Conservation (phyloP, 2,113 vertebrate genomes). For the Leiothrix lutea region DNA sequence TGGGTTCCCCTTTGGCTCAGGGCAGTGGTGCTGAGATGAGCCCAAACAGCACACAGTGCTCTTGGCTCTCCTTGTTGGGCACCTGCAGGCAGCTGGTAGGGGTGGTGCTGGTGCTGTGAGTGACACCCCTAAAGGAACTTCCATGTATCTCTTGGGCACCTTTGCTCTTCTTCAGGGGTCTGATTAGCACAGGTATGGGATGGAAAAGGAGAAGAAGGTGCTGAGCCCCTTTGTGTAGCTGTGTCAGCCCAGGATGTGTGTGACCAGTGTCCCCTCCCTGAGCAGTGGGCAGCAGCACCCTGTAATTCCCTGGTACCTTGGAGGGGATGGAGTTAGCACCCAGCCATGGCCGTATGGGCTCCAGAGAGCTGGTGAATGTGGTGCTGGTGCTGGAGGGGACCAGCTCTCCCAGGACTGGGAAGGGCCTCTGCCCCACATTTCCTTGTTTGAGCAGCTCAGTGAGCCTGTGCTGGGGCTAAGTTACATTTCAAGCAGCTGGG, state of each 20-base stretch:
- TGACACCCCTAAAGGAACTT: background rate
- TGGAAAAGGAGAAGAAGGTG: background rate
- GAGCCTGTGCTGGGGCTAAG: background rate
- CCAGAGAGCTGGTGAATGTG: background rate
- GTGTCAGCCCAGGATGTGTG: background rate
- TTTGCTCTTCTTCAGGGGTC: background rate
- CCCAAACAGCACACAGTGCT: background rate
- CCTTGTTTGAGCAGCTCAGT: background rate
- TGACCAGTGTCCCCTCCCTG: background rate
- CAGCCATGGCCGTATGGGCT: background rate
- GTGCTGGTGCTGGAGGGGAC: background rate
- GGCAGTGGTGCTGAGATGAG: background rate
- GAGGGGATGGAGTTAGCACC: background rate
- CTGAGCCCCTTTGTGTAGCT: background rate
- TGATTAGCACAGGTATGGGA: background rate
- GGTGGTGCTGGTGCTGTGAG: background rate
- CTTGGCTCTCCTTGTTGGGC: background rate
- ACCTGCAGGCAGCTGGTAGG: background rate
- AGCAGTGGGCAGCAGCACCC: background rate
- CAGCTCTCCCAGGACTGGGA: background rate
- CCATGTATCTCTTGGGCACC: rapidly evolving
- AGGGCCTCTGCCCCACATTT: background rate
- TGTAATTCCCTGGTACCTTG: background rate
- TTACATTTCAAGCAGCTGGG: background rate
- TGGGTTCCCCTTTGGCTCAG: background rate